phyloP scores from a whole-genome alignment of 2,797 vertebrate genomes.

The Lepilemur septentrionalis region DNA sequence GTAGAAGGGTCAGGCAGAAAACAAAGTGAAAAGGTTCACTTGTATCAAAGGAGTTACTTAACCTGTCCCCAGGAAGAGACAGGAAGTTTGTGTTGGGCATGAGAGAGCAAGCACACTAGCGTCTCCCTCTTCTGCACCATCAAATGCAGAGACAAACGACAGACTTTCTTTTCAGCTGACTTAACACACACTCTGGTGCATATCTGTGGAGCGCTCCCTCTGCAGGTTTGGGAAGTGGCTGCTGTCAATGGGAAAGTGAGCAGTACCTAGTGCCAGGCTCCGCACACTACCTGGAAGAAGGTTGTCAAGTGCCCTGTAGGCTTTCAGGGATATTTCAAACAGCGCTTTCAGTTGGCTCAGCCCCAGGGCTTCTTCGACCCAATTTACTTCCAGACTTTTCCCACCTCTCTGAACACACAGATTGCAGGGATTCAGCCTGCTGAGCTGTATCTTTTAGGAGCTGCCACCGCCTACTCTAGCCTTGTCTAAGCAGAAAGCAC shows the following conservation, averaged over 20 bases:
- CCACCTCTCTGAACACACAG: neutral
- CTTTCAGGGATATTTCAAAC: neutral
- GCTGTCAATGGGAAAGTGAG: neutral
- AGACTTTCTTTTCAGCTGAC: neutral
- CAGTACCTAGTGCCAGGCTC: neutral
- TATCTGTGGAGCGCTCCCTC: neutral
- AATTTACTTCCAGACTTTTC: neutral
- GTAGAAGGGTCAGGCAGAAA: neutral
- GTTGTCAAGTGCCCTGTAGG: neutral
- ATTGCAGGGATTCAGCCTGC: neutral
- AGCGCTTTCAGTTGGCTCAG: neutral
- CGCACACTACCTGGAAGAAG: neutral
- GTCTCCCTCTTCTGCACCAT: neutral
- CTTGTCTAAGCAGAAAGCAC: neutral
- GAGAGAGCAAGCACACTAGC: neutral
- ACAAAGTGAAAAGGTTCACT: neutral
- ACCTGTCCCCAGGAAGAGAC: neutral
- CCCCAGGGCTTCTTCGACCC: neutral
- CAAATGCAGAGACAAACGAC: neutral
- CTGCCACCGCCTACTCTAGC: neutral
- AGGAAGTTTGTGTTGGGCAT: neutral
- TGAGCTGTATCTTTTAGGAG: neutral
- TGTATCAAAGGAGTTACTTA: neutral
- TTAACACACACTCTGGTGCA: rapidly evolving
- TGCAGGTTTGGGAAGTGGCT: neutral